Evolutionary conservation across 2,797 vertebrate genomes (phyloP).

Genomic region (Oryzias dopingdopingensis): DNA sequence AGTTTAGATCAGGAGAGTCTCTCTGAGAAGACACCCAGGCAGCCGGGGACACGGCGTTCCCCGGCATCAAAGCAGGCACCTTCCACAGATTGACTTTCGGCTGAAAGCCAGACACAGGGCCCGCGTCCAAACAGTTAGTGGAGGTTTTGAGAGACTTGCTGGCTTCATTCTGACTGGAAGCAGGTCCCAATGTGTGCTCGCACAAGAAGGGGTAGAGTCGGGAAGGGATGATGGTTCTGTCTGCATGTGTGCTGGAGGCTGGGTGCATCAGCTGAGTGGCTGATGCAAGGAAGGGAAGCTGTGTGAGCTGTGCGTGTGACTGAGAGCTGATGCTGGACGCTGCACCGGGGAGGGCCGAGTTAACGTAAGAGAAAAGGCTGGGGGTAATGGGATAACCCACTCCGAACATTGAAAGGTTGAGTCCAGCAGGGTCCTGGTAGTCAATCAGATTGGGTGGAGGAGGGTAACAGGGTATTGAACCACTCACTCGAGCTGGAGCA

Average conservation of each 20-base stretch:
- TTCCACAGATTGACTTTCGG: constrained; percentile 83
- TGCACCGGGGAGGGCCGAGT: constrained; percentile 78
- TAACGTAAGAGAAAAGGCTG: constrained; percentile 90
- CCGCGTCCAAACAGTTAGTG: constrained; percentile 34
- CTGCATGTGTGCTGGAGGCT: constrained; percentile 62
- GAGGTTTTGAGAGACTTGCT: constrained; percentile 71
- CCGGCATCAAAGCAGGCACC: constrained; percentile 78
- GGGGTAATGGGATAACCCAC: constrained; percentile 89
- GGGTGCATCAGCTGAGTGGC: constrained; percentile 85
- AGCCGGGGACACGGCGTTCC: constrained; percentile 45
- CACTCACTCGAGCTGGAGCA: constrained; percentile 46
- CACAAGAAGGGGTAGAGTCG: constrained; percentile 91
- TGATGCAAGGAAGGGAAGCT: constrained; percentile 89
- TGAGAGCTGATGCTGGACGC: constrained; percentile 46
- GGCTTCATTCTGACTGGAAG: constrained; percentile 61
- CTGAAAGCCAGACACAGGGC: constrained; percentile 58
- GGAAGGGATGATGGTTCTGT: constrained; percentile 80
- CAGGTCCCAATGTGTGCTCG: constrained; percentile 79
- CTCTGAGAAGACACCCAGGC: constrained; percentile 70
- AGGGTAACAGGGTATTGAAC: constrained; percentile 86
- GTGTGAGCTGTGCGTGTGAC: constrained; percentile 78
- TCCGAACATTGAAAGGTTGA: constrained; percentile 90
- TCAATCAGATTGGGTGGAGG: constrained; percentile 82
- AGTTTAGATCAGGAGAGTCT: constrained; percentile 57
- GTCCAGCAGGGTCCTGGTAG: constrained; percentile 84